phyloP scores from a whole-genome alignment of 2,888 invertebrate species.

The Aleiodes leptofemur region DNA sequence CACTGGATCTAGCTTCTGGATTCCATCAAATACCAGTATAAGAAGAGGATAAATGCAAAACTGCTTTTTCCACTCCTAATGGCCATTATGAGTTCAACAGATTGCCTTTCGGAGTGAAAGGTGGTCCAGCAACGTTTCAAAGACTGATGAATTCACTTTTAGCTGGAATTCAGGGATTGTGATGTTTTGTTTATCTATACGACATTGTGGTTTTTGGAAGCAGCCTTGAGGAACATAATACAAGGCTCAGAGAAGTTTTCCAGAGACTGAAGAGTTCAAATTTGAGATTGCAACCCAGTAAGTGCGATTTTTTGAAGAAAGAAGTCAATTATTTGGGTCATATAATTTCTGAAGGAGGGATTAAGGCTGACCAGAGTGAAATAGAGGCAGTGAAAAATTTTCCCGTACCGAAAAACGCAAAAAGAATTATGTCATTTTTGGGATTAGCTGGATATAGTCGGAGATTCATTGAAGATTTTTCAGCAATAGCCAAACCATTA shows the following conservation, averaged over 20 bases:
- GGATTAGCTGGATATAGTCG: constrained; percentile 47
- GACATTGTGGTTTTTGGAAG: not conserved
- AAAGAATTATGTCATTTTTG: constrained; percentile 36
- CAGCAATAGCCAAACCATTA: constrained; percentile 30
- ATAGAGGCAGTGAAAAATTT: too few species aligned
- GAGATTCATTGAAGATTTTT: constrained; percentile 44
- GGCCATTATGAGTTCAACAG: constrained; percentile 30
- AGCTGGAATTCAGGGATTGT: constrained; percentile 20
- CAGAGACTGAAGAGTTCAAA: too few species aligned
- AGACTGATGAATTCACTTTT: constrained; percentile 37
- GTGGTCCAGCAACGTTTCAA: too few species aligned
- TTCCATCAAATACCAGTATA: constrained; percentile 22
- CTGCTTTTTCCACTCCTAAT: not conserved
- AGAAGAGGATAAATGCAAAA: constrained; percentile 13
- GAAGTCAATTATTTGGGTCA: too few species aligned
- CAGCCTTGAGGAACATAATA: constrained; percentile 14
- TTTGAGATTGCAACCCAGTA: too few species aligned
- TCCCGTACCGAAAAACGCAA: constrained; percentile 43
- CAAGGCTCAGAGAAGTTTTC: too few species aligned
- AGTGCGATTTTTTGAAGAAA: too few species aligned
- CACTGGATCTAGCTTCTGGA: constrained; percentile 15
- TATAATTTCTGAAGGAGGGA: too few species aligned
- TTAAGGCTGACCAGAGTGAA: too few species aligned
- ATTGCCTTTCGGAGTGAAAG: constrained; percentile 29
- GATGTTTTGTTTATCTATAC: constrained; percentile 38